Base-by-base conservation (phyloP, 2,888 invertebrate species). In the Yponomeuta plumbellus region DNA sequence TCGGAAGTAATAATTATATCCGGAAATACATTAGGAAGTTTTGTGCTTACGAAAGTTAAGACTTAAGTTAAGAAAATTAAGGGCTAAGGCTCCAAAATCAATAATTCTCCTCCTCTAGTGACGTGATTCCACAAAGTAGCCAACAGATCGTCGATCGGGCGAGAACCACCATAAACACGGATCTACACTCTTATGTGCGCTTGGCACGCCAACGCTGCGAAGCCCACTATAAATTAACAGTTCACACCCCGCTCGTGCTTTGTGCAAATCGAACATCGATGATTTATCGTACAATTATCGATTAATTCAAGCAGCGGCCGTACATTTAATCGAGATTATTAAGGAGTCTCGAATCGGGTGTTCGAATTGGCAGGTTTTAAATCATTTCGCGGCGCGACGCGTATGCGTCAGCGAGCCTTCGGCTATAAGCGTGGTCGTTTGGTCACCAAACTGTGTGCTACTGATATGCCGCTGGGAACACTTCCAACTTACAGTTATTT, bases 251-350 rank as follows among this genome's bases (percentile, higher is more conserved):
- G 88, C 81, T 84, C 81, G 83, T 83, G 85, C 88, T 84, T 86
- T 87, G 88, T 85, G 86, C 86, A 82, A 86, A 86, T 87, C 86
- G 89, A 86, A 88, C 88, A 88, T 80, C 83, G 85, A 88, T 91
- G 91, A 91, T 90, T 90, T 91, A 91, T 89, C 26, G 83, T 84
- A 87, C 90, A 89, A 90, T 91, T 91, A 91, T 85, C 91, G 91
- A 90, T 91, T 90, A 91, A 91, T 91, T 89, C 91, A 91, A 90
- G 90, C 90, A 88, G 90, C 89, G 83, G 76, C 85, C 86, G 88
- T 88, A 88, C 87, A 81, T 90, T 88, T 86, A 84, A 85, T 84
- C 85, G 83, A 81, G 80, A 86, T 87, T 88, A 87, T 84, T 85
- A 83, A 87, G 79, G 81, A 80, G 76, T 74, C 74, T 76, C 74